Evolutionary conservation across 2,113 vertebrate genomes (phyloP).

Genomic region (Oryctolagus cuniculus): DNA sequence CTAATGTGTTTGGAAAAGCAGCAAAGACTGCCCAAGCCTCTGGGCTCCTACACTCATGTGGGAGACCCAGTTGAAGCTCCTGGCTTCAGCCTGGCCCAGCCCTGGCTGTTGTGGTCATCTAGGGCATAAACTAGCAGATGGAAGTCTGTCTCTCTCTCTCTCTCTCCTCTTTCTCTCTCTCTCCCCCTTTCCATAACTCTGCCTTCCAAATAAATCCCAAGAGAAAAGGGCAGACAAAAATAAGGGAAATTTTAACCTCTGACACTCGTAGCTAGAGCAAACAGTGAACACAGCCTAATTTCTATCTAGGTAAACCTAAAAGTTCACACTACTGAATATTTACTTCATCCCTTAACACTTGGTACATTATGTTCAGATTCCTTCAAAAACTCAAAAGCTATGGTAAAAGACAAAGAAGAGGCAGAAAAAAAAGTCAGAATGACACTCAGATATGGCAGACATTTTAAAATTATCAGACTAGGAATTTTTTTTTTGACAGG

Average conservation of each 20-base stretch:
- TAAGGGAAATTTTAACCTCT: neutral
- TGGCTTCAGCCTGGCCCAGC: too few relatives aligned
- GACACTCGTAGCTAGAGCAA: neutral
- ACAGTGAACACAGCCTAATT: neutral
- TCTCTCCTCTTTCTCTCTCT: too few relatives aligned
- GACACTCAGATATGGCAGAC: neutral
- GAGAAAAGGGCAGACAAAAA: neutral
- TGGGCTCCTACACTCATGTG: too few relatives aligned
- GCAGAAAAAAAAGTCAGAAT: neutral
- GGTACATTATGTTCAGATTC: neutral
- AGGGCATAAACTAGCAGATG: too few relatives aligned
- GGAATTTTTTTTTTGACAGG: neutral
- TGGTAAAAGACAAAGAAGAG: neutral
- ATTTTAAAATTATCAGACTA: neutral
- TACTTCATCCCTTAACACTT: neutral
- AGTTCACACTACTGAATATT: neutral
- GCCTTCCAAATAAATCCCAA: neutral
- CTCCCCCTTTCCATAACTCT: too few relatives aligned
- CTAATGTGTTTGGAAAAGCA: too few relatives aligned
- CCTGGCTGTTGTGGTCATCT: too few relatives aligned
- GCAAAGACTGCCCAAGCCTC: too few relatives aligned
- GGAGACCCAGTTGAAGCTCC: too few relatives aligned
- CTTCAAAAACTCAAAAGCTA: neutral
- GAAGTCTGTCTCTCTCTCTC: too few relatives aligned
- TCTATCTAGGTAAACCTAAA: neutral